Base-by-base conservation (phyloP, 2,797 vertebrate species). In the Lophotriccus pileatus region DNA sequence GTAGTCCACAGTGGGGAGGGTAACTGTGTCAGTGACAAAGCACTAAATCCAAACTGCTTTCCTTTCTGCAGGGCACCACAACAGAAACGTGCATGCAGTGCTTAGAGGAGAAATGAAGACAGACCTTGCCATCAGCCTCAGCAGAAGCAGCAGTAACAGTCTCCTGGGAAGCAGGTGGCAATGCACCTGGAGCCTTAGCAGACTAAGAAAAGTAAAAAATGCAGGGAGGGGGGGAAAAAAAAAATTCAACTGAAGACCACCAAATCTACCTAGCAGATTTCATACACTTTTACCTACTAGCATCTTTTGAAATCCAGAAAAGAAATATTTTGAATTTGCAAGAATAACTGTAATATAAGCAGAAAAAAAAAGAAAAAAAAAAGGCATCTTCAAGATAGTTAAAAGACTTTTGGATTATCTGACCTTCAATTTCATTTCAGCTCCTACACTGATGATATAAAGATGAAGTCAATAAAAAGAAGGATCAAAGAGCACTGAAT, bases 41-140 rank as follows among this genome's bases (percentile, higher is more conserved):
- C 28, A 67, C 78, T 25, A 52, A 11, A 59, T 24, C 49, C 64
- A 50, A 60, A 94, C 84, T 89, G 72, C 64, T 82, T 87, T 90
- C 82, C 8, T 2, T 55, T 19, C 73, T 87, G 83, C 9, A 66
- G 80, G 32, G 93, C 74, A 97, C 92, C 73, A 96, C 81, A 94
- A 97, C 95, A 97, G 87, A 95, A 93, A 90, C 24, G 70, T 82
- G 90, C 98, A 98, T 98, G 98, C 98, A 98, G 94, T 76, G 93
- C 92, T 96, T 96, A 97, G 84, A 97, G 86, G 90, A 95, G 92
- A 97, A 82, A 89, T 94, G 87, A 98, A 95, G 98, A 99, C 99
- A 99, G 98, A 99, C 99, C 99, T 99, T 99, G 96, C 98, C 97
- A 97, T 99, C 99, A 95, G 98, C 98, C 97, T 99, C 98, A 96